These are phyloP conservation scores for Creontiades dilutus DNA, from an alignment of 2,888 invertebrate species.

Conservation along the genomic window DNA sequence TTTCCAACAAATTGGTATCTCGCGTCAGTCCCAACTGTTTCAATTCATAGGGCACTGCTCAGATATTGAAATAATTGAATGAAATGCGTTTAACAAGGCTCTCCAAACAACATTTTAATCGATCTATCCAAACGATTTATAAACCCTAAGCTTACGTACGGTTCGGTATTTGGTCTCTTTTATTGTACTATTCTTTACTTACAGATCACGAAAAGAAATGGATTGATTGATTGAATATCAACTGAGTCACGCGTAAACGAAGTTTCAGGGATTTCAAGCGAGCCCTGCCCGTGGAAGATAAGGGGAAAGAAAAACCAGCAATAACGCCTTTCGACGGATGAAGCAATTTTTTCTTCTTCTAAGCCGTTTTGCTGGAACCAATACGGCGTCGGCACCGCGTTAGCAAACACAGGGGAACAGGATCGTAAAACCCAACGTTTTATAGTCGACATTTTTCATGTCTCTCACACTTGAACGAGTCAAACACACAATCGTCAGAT, in stretches of 20 bases:
- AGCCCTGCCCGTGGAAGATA: not conserved
- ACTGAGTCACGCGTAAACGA: not conserved
- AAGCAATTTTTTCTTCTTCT: slow-evolving; percentile 7
- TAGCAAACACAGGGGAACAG: not conserved
- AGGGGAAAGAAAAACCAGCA: slow-evolving; percentile 3
- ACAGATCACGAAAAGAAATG: not conserved
- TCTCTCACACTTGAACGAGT: not conserved
- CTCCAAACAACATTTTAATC: too few relatives aligned
- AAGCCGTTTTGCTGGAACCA: slow-evolving; percentile 23
- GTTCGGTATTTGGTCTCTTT: too few relatives aligned
- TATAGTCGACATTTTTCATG: not conserved
- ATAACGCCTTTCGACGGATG: slow-evolving; percentile 32
- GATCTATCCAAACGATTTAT: too few relatives aligned
- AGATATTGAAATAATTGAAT: too few relatives aligned
- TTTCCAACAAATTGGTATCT: too few relatives aligned
- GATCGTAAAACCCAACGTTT: slow-evolving; percentile 19
- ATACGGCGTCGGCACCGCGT: slow-evolving; percentile 14
- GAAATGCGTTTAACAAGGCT: too few relatives aligned
- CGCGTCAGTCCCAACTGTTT: too few relatives aligned
- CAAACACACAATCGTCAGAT: not conserved
- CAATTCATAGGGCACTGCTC: too few relatives aligned
- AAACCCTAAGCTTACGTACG: too few relatives aligned
- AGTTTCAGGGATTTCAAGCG: slow-evolving; percentile 24
- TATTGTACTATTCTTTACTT: too few relatives aligned
- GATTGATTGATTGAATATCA: not conserved